Evolutionary conservation across 2,888 invertebrate genomes (phyloP), one percentile per base, ranked within the genome.

Genomic region (Euplagia quadripunctaria): DNA sequence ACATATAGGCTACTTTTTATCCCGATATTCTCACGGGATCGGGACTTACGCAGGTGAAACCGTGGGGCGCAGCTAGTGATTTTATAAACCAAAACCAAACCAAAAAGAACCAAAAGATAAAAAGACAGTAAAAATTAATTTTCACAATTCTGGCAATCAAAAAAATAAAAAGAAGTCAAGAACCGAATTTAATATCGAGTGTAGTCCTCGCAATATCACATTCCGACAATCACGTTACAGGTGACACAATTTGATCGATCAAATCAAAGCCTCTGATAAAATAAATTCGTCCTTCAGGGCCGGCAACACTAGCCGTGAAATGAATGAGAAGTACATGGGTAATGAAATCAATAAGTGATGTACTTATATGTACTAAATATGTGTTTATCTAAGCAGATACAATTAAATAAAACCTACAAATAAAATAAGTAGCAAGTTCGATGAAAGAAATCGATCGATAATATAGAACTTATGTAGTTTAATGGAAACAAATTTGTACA

Each of bases 211-310:
- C 65, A 71, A 76, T 65, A 68, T 61, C 51, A 51, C 64, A 72
- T 77, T 77, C 51, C 67, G 42, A 72, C 46, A 75, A 70, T 72
- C 72, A 71, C 41, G 51, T 71, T 68, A 69, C 66, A 77, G 77
- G 73, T 81, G 74, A 68, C 74, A 70, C 41, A 55, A 74, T 74
- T 76, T 73, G 71, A 80, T 80, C 73, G 74, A 78, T 70, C 71
- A 71, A 77, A 80, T 69, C 68, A 61, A 72, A 66, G 64, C 71
- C 16, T 42, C 43, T 31, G 73, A 68, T 49, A 52, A 72, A 72
- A 75, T 70, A 73, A 68, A 75, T 70, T 69, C 42, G 14, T n/a
- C 52, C 66, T 55, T 63, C 61, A 42, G 71, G 51, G 20, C 49
- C 51, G 46, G 61, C 58, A 63, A 69, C 16, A 46, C 61, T 51